Percentiles rank a stretch among this genome's conserved stretches.
phyloP scores from a whole-genome alignment of 2,888 invertebrate species.

The Eucriotettix oculatus region DNA sequence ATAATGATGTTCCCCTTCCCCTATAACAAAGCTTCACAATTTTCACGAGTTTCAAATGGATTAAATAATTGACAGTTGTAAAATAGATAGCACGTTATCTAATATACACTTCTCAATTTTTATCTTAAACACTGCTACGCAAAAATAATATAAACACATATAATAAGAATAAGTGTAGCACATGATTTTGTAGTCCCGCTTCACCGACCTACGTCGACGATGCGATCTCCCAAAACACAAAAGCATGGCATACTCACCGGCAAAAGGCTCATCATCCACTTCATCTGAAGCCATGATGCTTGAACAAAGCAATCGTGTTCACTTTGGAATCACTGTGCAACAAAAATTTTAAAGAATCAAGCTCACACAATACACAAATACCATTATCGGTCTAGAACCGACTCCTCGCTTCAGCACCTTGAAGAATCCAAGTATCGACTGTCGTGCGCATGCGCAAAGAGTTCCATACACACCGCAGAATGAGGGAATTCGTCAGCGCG shows the following conservation, averaged over 20 bases:
- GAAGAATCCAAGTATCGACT: constrained; percentile 10
- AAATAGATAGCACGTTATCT: too few species aligned
- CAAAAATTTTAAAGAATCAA: background rate
- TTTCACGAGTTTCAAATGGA: constrained; percentile 2
- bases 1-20: constrained; percentile 31
- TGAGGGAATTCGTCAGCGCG: constrained; percentile 6
- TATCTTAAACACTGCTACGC: constrained; percentile 2
- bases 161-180: constrained; percentile 13
- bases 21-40: constrained; percentile 10
- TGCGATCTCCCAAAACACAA: constrained; percentile 18
- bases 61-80: background rate
- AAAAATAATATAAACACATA: constrained; percentile 6
- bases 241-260: constrained; percentile 47
- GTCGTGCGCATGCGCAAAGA: constrained; percentile 8
- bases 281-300: constrained; percentile 65
- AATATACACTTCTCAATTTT: too few species aligned
- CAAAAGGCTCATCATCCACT: constrained; percentile 71
- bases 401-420: constrained; percentile 6
- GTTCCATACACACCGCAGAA: constrained; percentile 1
- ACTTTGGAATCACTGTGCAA: background rate
- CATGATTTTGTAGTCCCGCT: constrained; percentile 20
- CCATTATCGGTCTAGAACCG: constrained; percentile 3
- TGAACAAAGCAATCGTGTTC: background rate
- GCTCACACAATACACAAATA: background rate
- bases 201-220: constrained; percentile 17